These are phyloP conservation scores for Aphelocoma coerulescens DNA, from an alignment of 2,113 vertebrate species.

Conservation along the genomic window DNA sequence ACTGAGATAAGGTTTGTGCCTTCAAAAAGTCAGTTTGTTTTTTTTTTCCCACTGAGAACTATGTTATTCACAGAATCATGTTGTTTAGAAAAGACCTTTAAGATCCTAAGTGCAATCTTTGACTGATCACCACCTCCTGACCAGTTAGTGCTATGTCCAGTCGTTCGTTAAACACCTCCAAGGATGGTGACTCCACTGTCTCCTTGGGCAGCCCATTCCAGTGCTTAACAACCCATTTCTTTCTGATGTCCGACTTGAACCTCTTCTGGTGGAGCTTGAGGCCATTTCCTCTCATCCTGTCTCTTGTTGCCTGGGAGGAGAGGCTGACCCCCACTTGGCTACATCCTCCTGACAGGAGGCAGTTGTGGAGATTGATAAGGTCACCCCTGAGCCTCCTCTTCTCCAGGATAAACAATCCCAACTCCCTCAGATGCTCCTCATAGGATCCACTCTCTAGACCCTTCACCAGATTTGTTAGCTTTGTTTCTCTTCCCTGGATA, in stretches of 20 bases:
- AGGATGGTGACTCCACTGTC: not conserved
- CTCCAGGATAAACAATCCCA: not conserved
- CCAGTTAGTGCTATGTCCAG: not conserved
- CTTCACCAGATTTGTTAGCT: not conserved
- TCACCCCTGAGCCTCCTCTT: not conserved
- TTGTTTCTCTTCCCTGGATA: not conserved
- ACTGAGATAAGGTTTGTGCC: not conserved
- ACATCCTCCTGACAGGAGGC: not conserved
- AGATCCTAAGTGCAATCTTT: not conserved
- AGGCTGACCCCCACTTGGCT: not conserved
- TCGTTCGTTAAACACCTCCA: not conserved
- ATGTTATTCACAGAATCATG: not conserved
- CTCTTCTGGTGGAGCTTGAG: not conserved
- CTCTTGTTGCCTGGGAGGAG: not conserved
- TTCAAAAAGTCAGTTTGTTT: not conserved
- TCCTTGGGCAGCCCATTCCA: not conserved
- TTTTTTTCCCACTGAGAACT: not conserved
- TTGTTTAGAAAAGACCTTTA: not conserved
- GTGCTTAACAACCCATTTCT: not conserved
- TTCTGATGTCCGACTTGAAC: not conserved
- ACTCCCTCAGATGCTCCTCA: not conserved
- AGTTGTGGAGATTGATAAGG: fast-evolving
- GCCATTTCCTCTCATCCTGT: not conserved
- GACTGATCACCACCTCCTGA: not conserved
- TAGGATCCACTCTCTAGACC: not conserved